Base-by-base conservation (phyloP, 2,797 vertebrate genomes). In the Chelmon rostratus region DNA sequence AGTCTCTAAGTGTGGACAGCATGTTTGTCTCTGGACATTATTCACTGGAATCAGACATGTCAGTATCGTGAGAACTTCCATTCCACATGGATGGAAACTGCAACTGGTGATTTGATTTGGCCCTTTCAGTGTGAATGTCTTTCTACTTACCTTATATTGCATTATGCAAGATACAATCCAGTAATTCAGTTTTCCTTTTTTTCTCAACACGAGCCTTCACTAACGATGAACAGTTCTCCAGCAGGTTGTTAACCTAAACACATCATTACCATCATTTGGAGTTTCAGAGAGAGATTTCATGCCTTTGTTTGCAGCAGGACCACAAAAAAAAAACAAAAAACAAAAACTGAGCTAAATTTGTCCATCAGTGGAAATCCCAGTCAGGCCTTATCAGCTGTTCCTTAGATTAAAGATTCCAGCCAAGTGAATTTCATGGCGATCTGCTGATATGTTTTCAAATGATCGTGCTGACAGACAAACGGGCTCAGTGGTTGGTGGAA, bases 311-410 rank as follows among this genome's bases (percentile, higher is more conserved):
- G 35, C 63, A 46, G 28, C 35, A 38, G 23, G 38, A 47, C 52
- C 76, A 16, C 35, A 56, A 69, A n/a, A n/a, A n/a, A n/a, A n/a
- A n/a, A n/a, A n/a, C n/a, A n/a, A n/a, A 37, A 18, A 49, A 3
- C 15, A 7, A n/a, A 49, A 59, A 54, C 19, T 21, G 10, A 42
- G 57, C n/a, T 25, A 8, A 57, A 72, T 59, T 23, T 61, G 50
- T 66, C 12, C 40, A 16, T 2, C 8, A 25, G 28, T 66, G 72
- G 59, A 73, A 73, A 77, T 73, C 76, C 57, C 28, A 61, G 54
- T 38, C 31, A 42, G 44, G 40, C 64, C 19, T 15, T 38, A 79
- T 77, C 61, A 78, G 59, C 62, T 74, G 74, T 23, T 84, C 2
- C 18, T 61, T 2, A 33, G 65, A 58, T 70, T 31, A 72, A 46